These are phyloP conservation scores for Leucozona laternaria DNA, from an alignment of 2,888 invertebrate genomes.

Conservation along the genomic window DNA sequence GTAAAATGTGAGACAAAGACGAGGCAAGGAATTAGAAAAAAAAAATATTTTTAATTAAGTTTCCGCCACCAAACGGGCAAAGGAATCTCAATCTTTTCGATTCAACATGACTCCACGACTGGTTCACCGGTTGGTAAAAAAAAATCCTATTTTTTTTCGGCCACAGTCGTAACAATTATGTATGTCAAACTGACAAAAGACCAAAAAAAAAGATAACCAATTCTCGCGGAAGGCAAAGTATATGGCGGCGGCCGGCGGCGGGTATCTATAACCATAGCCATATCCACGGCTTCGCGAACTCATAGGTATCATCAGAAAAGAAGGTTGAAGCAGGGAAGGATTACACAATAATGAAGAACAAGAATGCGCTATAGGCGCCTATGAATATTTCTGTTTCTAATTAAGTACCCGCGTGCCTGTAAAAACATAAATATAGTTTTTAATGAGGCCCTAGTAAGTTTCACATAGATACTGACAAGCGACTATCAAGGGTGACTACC, in stretches of 20 bases:
- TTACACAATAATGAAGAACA: not conserved
- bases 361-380: not conserved
- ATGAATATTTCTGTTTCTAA: no score
- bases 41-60: slow-evolving; percentile 63
- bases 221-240: slow-evolving; percentile 9
- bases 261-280: no score
- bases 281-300: not conserved
- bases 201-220: slow-evolving; percentile 8
- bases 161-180: slow-evolving; percentile 70
- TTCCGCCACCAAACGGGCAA: slow-evolving; percentile 41
- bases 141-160: slow-evolving; percentile 56
- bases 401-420: no score
- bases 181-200: slow-evolving; percentile 37
- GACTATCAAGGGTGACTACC: no score
- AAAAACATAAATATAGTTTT: no score
- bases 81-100: slow-evolving; percentile 31
- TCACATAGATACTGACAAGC: no score
- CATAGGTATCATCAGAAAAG: not conserved
- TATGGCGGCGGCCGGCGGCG: no score
- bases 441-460: no score
- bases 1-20: slow-evolving; percentile 40
- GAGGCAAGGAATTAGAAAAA: slow-evolving; percentile 26
- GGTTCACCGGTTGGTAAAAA: slow-evolving; percentile 17
- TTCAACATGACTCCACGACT: slow-evolving; percentile 17
- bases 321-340: not conserved